Percentiles rank a stretch among this genome's conserved stretches.
Conservation (phyloP, 2,113 vertebrate species). For the Lasiurus cinereus region DNA sequence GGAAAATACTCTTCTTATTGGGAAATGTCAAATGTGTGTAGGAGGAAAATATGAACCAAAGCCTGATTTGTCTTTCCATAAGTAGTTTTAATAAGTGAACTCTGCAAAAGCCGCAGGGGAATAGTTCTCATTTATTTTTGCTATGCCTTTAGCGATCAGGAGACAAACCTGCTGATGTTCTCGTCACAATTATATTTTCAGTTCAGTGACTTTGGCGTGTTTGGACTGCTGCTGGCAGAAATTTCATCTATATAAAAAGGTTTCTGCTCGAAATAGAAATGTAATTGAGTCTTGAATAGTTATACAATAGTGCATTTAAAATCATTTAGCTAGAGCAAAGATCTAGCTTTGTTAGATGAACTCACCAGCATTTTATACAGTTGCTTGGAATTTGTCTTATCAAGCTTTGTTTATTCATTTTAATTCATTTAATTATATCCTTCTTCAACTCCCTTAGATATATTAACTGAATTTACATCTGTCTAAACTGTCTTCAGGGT, state of each 20-base stretch:
- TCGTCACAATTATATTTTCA: constrained; percentile 69
- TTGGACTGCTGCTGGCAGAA: constrained; percentile 81
- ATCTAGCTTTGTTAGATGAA: constrained; percentile 65
- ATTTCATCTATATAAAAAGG: constrained; percentile 80
- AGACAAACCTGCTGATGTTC: constrained; percentile 71
- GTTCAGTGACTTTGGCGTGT: constrained; percentile 82
- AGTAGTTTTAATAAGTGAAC: constrained; percentile 76
- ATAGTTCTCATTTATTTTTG: constrained; percentile 80
- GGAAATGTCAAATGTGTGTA: constrained; percentile 65
- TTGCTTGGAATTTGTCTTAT: constrained; percentile 40
- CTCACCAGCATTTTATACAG: background rate
- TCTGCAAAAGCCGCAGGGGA: constrained; percentile 59
- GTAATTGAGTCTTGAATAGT: constrained; percentile 78
- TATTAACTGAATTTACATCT: constrained; percentile 15
- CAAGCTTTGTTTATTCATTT: constrained; percentile 23
- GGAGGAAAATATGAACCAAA: constrained; percentile 52
- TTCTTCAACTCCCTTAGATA: background rate
- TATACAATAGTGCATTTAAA: constrained; percentile 78
- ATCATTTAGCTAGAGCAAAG: constrained; percentile 66
- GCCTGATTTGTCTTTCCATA: constrained; percentile 48
- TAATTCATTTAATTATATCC: constrained; percentile 36
- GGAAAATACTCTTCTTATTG: constrained; percentile 10
- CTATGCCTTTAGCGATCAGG: constrained; percentile 68
- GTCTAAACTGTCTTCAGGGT: background rate
- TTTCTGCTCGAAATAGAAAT: constrained; percentile 78